A percentile compares a stretch with the other conserved stretches of the same genome.
These are phyloP conservation scores for Pachyrhynchus sulphureomaculatus DNA, from an alignment of 1,140 invertebrate species.

Conservation along the genomic window DNA sequence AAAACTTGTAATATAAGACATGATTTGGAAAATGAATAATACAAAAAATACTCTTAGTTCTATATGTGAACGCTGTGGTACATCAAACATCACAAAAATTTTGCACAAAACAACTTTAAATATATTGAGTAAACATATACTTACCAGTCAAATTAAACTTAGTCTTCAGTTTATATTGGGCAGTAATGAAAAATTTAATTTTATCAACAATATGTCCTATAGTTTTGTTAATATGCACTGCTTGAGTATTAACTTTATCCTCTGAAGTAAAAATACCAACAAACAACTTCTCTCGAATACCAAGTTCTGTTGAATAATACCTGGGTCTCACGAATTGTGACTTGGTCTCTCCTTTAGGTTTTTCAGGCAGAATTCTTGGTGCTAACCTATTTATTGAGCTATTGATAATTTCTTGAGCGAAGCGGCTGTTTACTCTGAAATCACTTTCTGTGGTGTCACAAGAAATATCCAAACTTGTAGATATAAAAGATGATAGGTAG, in stretches of 20 bases:
- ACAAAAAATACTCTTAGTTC: too few relatives aligned
- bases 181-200: constrained; percentile 71
- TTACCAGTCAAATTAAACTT: constrained; percentile 66
- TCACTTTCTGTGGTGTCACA: constrained; percentile 19
- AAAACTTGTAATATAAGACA: too few relatives aligned
- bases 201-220: constrained; percentile 76
- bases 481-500: constrained; percentile 38
- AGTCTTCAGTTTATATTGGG: constrained; percentile 62
- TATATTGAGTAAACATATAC: background rate
- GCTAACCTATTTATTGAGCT: constrained; percentile 28
- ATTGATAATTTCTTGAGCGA: constrained; percentile 35
- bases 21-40: too few relatives aligned
- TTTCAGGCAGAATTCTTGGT: constrained; percentile 30
- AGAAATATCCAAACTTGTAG: constrained; percentile 18
- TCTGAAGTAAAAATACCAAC: constrained; percentile 78
- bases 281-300: constrained; percentile 86
- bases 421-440: constrained; percentile 17
- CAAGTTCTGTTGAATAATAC: constrained; percentile 91
- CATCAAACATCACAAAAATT: too few relatives aligned
- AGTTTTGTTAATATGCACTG: constrained; percentile 79
- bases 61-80: too few relatives aligned
- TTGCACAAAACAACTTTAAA: too few relatives aligned
- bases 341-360: constrained; percentile 31
- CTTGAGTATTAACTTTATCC: constrained; percentile 67
- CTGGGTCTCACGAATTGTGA: constrained; percentile 69